phyloP scores from a whole-genome alignment of 2,113 vertebrate species.

The Nothoprocta perdicaria region DNA sequence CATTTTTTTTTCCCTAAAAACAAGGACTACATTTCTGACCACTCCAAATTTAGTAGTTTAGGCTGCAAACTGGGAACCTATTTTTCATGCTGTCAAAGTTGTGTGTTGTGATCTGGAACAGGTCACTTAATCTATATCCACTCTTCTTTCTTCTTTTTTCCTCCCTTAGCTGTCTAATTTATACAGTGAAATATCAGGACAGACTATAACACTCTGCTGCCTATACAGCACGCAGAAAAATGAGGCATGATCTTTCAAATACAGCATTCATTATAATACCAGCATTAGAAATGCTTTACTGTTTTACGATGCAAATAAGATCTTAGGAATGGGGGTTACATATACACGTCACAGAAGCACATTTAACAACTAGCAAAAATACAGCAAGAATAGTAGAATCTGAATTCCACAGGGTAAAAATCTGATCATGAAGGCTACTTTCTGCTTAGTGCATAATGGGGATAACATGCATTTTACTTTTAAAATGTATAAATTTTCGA shows the following conservation, averaged over 20 bases:
- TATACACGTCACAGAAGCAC: slow-evolving; percentile 5
- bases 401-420: neutral
- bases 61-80: neutral
- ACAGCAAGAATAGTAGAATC: neutral
- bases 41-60: neutral
- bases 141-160: neutral
- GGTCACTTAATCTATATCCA: slow-evolving; percentile 5
- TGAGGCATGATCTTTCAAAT: slow-evolving; percentile 43
- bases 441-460: neutral
- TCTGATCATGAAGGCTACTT: neutral
- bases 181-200: slow-evolving; percentile 44
- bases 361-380: slow-evolving; percentile 24
- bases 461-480: neutral
- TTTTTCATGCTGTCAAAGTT: neutral
- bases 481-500: neutral
- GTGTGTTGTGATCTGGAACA: neutral
- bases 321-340: slow-evolving; percentile 6
- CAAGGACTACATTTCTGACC: neutral
- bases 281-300: neutral
- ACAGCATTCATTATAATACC: slow-evolving; percentile 27
- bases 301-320: slow-evolving; percentile 34
- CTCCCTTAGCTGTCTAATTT: slow-evolving; percentile 36
- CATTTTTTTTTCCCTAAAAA: neutral
- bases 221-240: neutral
- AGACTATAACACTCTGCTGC: slow-evolving; percentile 29